Percentiles rank a stretch among this genome's conserved stretches.
Conservation (phyloP, 2,113 vertebrate species). For the Terrapene triunguis region DNA sequence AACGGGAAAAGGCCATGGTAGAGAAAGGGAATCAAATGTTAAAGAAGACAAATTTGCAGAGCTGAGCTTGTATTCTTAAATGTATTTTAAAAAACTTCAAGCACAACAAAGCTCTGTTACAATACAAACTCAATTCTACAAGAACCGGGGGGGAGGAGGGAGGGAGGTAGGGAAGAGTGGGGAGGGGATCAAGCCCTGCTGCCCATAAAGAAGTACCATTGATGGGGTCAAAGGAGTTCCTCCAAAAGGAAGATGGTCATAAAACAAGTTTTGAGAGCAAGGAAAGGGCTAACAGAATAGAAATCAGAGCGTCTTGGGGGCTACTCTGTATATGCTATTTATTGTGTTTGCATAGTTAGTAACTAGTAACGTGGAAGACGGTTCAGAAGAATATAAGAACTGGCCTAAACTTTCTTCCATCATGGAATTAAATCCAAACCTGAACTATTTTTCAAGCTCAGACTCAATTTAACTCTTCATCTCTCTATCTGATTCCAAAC, state of each 20-base stretch:
- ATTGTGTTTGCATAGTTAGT: neutral
- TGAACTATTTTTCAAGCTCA: neutral
- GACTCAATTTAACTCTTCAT: neutral
- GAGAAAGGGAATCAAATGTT: slow-evolving; percentile 59
- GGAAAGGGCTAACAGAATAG: neutral
- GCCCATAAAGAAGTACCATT: neutral
- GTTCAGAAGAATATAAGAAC: neutral
- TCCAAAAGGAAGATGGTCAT: neutral
- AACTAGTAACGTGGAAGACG: neutral
- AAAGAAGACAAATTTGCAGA: slow-evolving; percentile 42
- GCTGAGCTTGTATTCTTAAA: slow-evolving; percentile 35
- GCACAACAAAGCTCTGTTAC: neutral
- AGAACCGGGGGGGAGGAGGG: neutral
- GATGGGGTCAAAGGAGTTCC: neutral
- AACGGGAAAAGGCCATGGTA: slow-evolving; percentile 30
- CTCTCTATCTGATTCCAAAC: neutral
- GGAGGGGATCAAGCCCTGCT: neutral
- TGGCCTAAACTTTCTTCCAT: neutral
- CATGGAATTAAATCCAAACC: neutral
- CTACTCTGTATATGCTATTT: neutral
- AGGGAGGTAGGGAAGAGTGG: neutral
- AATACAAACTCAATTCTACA: neutral
- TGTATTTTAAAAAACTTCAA: neutral
- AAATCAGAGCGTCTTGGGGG: neutral
- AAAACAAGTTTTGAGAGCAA: neutral